Conservation (phyloP, 2,797 vertebrate species). For the Myotis myotis region DNA sequence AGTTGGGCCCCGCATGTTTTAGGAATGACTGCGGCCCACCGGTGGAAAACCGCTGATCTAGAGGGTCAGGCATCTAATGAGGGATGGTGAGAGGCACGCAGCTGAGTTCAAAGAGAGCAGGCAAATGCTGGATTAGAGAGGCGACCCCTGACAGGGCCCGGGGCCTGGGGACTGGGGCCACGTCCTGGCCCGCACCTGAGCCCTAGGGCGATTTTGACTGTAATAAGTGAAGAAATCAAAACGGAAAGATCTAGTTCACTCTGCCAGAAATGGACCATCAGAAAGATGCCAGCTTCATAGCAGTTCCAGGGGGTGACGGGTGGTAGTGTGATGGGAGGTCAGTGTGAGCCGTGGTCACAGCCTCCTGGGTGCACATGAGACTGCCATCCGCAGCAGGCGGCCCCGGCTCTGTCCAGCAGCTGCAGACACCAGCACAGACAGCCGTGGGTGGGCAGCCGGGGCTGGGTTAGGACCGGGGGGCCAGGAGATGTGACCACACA, state of each 20-base stretch:
- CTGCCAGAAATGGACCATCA: accelerated
- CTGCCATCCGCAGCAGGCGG: no score
- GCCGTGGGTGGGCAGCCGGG: no score
- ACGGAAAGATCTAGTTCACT: not conserved
- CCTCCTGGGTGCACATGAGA: not conserved
- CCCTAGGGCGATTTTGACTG: not conserved
- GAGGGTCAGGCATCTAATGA: not conserved
- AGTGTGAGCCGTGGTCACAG: accelerated
- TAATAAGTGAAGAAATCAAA: not conserved
- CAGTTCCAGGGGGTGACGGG: not conserved
- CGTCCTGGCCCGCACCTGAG: not conserved
- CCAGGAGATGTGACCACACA: not conserved
- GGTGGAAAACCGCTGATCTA: not conserved
- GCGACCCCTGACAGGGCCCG: not conserved
- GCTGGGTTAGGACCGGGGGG: not conserved
- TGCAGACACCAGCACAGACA: not conserved
- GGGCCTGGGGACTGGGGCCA: not conserved
- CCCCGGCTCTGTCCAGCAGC: accelerated
- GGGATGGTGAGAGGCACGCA: not conserved
- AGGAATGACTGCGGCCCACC: not conserved
- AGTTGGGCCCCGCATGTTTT: not conserved
- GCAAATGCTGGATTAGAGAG: not conserved
- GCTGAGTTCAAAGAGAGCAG: not conserved
- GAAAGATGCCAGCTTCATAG: not conserved
- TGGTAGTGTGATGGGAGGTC: no score